A percentile compares a stretch with the other conserved stretches of the same genome.
Conservation (phyloP, 2,797 vertebrate genomes). For the Xerus rutilus region DNA sequence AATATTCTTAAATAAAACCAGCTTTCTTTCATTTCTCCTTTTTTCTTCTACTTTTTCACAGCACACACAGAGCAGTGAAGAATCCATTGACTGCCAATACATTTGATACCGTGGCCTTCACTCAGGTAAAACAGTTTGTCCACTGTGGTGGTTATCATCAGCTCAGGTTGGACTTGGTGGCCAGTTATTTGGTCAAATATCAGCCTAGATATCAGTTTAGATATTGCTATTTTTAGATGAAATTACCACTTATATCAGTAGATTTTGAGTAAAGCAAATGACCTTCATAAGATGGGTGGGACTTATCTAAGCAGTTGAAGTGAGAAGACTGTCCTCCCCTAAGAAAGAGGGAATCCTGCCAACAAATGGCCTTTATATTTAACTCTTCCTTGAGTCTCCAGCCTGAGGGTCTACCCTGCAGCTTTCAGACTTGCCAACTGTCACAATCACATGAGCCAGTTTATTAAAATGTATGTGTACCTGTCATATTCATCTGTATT, state of each 20-base stretch:
- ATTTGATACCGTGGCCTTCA: background rate
- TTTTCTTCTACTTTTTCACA: background rate
- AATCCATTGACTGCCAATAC: background rate
- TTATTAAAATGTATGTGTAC: background rate
- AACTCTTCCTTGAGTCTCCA: background rate
- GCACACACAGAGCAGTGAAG: background rate
- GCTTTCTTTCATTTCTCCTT: background rate
- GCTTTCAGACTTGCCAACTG: background rate
- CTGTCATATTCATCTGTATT: background rate
- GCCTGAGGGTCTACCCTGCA: background rate
- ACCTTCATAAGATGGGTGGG: background rate
- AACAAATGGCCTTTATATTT: background rate
- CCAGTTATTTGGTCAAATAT: background rate
- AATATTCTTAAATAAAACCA: background rate
- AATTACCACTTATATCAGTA: background rate
- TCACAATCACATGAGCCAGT: too few relatives aligned
- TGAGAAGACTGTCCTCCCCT: background rate
- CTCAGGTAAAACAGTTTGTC: background rate
- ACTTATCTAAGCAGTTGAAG: background rate
- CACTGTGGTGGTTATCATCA: background rate
- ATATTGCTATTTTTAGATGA: background rate
- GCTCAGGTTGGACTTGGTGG: too few relatives aligned
- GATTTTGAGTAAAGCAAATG: background rate
- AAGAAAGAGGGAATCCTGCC: background rate
- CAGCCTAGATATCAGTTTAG: background rate